Evolutionary conservation across 2,888 invertebrate genomes (phyloP).

Genomic region (Lampropteryx suffumata): DNA sequence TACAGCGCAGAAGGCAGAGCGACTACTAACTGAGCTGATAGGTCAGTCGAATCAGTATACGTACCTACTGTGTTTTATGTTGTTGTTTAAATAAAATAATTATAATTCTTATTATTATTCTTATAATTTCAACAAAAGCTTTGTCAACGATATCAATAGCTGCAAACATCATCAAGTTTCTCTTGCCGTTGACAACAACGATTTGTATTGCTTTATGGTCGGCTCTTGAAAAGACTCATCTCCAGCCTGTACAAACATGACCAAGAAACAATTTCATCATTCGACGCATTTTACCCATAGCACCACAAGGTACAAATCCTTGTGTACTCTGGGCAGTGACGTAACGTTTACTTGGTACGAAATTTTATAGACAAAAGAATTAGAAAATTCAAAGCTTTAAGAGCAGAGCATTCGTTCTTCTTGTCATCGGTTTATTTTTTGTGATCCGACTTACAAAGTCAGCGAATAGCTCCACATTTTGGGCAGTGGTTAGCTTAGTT

Average conservation of each 20-base stretch:
- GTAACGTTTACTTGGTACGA: slow-evolving; percentile 42
- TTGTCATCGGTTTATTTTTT: too few species aligned
- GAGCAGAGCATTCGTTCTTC: background rate
- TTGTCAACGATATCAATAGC: slow-evolving; percentile 45
- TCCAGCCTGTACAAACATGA: slow-evolving; percentile 69
- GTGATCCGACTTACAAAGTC: too few species aligned
- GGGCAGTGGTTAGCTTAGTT: too few species aligned
- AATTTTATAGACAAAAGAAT: slow-evolving; percentile 36
- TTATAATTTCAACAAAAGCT: slow-evolving; percentile 13
- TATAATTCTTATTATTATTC: too few species aligned
- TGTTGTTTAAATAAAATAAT: too few species aligned
- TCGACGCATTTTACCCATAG: slow-evolving; percentile 50
- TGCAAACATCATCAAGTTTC: slow-evolving; percentile 42
- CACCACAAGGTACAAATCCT: too few species aligned
- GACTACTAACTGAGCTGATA: too few species aligned
- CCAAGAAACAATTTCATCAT: slow-evolving; percentile 71
- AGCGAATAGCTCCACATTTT: too few species aligned
- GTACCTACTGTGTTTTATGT: too few species aligned
- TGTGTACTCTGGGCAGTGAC: slow-evolving; percentile 55
- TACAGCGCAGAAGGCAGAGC: too few species aligned
- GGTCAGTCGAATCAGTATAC: too few species aligned
- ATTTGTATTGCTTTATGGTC: slow-evolving; percentile 45
- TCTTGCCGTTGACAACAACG: slow-evolving; percentile 34
- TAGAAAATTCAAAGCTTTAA: slow-evolving; percentile 48
- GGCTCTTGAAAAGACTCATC: slow-evolving; percentile 60